Base-by-base conservation (phyloP, 2,113 vertebrate species). In the Toxotes chatareus region DNA sequence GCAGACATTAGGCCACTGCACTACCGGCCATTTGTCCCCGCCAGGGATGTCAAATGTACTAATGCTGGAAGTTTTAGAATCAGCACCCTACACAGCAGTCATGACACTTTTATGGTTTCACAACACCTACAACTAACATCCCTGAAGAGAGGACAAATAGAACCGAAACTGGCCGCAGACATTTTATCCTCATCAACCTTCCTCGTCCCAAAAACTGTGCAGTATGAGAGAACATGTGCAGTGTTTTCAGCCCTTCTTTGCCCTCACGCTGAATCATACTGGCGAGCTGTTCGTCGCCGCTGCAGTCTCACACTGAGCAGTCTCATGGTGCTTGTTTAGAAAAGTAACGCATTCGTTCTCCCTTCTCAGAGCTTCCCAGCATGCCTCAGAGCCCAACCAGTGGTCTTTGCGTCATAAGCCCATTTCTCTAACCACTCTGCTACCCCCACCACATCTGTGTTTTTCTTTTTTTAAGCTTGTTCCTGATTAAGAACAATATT, bases 251-350 rank as follows among this genome's bases (percentile, higher is more conserved):
- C 49, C 27, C 47, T 76, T 7, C 65, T 21, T 34, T 46, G 51
- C 40, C 76, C 21, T 44, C 34, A 2, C 61, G 44, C 69, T 60
- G 80, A 86, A 76, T 89, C 67, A 44, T 68, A 23, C 67, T 49
- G 32, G 36, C 38, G 59, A 80, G 76, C 51, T 55, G 60, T 60
- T 78, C 21, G 7, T 16, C 51, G 80, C 80, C 13, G 86, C 79
- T 27, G 80, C 67, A 70, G 77, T n/a, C 51, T 70, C 87, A 74
- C 73, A 61, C 76, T 74, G 87, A 77, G 76, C 69, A 7, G 68
- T 57, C 60, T 55, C 49, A 74, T 64, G 47, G 8, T 55, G 77
- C 70, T 75, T 79, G 77, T 89, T 86, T 75, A 49, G 66, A 55
- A 4, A 59, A 78, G 68, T 44, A 83, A 65, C 2, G 2, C 46